Conservation (phyloP, 2,797 vertebrate species). For the Acomys russatus region DNA sequence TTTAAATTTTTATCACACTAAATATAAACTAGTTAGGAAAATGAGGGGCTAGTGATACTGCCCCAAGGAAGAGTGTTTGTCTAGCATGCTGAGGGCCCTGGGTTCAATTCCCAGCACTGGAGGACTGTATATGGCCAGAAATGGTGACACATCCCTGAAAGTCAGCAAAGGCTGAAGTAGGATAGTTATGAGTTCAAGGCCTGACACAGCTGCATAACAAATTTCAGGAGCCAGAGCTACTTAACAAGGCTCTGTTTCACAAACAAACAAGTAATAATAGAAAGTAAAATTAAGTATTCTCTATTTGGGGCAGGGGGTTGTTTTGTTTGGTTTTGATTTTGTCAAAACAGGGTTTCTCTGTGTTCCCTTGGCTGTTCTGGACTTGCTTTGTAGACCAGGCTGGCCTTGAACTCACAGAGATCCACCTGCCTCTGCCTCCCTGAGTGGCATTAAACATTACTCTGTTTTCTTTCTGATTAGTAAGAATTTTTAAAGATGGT, state of each 20-base stretch:
- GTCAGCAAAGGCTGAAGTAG: background rate
- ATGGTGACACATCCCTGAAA: background rate
- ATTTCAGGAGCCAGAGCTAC: background rate
- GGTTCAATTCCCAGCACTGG: background rate
- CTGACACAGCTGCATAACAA: background rate
- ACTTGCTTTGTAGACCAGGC: too few species aligned
- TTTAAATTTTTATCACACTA: conserved; percentile 57
- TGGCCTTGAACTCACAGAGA: too few species aligned
- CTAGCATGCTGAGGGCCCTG: background rate
- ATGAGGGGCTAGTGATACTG: background rate
- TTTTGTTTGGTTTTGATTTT: too few species aligned
- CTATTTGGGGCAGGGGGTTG: too few species aligned
- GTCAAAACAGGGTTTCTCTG: too few species aligned
- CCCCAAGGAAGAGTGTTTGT: background rate
- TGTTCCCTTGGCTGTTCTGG: too few species aligned
- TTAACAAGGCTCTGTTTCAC: background rate
- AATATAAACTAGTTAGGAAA: conserved; percentile 24
- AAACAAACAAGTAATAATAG: background rate
- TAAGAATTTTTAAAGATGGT: conserved; percentile 51
- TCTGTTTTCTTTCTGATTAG: conserved; percentile 20
- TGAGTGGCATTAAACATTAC: conserved; percentile 33
- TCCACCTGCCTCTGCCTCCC: too few species aligned
- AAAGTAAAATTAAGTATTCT: background rate
- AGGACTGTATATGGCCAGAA: background rate
- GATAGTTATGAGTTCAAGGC: background rate